Percentiles rank a stretch among this genome's conserved stretches.
phyloP scores from a whole-genome alignment of 2,797 vertebrate genomes.

The Fundulus diaphanus region DNA sequence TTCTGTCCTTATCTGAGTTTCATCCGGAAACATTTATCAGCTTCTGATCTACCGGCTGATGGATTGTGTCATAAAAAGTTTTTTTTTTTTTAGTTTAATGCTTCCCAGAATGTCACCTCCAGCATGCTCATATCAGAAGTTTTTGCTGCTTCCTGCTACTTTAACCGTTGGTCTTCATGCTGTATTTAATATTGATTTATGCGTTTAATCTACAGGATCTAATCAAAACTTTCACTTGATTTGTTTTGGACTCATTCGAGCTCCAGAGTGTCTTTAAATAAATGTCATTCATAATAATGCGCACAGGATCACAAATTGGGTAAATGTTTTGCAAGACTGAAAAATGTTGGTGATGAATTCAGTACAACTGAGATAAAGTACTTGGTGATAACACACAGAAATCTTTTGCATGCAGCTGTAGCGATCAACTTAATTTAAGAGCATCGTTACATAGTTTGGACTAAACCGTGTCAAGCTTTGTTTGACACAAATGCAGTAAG shows the following conservation, averaged over 20 bases:
- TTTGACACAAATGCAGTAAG: neutral
- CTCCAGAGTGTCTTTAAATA: neutral
- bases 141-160: neutral
- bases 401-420: neutral
- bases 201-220: neutral
- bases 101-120: neutral
- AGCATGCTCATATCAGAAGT: neutral
- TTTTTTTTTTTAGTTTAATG: neutral
- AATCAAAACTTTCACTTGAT: neutral
- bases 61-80: neutral
- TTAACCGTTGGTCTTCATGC: neutral
- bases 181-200: neutral
- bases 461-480: neutral
- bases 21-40: neutral
- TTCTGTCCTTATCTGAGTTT: neutral
- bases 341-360: neutral
- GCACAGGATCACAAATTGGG: neutral
- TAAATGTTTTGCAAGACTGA: neutral
- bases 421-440: neutral
- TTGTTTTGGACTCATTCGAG: neutral
- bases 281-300: neutral
- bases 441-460: neutral
- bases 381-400: conserved; percentile 2
- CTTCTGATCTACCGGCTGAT: neutral
- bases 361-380: neutral